Evolutionary conservation across 2,797 vertebrate genomes (phyloP).

Genomic region (Pogoniulus pusillus): DNA sequence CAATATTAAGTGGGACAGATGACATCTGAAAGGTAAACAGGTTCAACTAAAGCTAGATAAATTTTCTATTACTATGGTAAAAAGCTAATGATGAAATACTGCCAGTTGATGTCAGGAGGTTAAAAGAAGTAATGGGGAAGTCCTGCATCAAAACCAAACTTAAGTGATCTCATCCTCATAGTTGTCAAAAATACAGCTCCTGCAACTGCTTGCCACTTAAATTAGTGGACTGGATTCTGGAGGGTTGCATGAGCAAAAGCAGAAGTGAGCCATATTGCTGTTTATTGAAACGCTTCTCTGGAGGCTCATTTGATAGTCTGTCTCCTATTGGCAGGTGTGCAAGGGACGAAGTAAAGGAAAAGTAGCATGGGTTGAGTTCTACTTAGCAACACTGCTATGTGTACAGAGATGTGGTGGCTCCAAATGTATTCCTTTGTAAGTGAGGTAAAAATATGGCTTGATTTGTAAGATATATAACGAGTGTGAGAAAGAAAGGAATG

Average conservation of each 20-base stretch:
- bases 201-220: neutral
- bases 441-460: neutral
- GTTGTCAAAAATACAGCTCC: slow-evolving; percentile 1
- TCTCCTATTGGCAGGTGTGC: neutral
- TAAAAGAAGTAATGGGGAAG: neutral
- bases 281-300: neutral
- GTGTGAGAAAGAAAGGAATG: neutral
- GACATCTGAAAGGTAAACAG: slow-evolving; percentile 35
- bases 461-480: neutral
- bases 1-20: neutral
- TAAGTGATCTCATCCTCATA: neutral
- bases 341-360: neutral
- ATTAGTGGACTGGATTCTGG: neutral
- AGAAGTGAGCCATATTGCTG: neutral
- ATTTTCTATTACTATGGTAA: neutral
- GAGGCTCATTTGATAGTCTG: neutral
- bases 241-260: neutral
- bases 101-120: neutral
- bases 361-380: neutral
- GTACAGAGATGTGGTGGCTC: neutral
- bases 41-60: neutral
- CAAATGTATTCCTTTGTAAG: neutral
- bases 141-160: neutral
- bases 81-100: slow-evolving; percentile 13
- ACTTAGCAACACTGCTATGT: neutral